Conservation (phyloP, 2,888 invertebrate species). For the Alcis repandata region DNA sequence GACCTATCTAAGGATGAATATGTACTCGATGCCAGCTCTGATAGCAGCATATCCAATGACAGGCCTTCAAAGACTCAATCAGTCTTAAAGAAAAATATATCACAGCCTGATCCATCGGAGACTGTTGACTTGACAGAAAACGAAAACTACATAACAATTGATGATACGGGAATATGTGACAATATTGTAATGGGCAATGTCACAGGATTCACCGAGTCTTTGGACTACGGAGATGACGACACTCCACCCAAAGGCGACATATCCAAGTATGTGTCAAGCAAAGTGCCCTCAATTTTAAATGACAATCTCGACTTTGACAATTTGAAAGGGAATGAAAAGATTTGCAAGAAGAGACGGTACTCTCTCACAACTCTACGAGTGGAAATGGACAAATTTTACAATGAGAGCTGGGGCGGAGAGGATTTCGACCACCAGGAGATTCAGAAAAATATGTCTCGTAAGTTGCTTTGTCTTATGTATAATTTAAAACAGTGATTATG, state of each 20-base stretch:
- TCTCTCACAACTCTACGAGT: constrained; percentile 75
- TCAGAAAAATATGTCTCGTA: constrained; percentile 89
- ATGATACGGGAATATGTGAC: constrained; percentile 63
- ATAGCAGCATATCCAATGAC: constrained; percentile 51
- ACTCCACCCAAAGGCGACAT: constrained; percentile 47
- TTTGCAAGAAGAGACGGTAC: constrained; percentile 68
- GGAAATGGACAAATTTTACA: constrained; percentile 89
- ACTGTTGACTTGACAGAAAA: constrained; percentile 70
- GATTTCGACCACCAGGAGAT: constrained; percentile 86
- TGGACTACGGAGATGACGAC: constrained; percentile 58
- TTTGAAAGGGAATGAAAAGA: constrained; percentile 73
- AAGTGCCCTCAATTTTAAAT: constrained; percentile 76
- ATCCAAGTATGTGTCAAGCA: constrained; percentile 74
- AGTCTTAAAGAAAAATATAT: constrained; percentile 38
- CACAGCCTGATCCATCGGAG: constrained; percentile 42
- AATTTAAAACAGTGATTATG: background rate
- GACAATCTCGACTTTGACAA: constrained; percentile 81
- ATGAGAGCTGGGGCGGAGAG: constrained; percentile 89
- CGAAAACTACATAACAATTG: constrained; percentile 51
- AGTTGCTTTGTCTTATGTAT: constrained; percentile 53
- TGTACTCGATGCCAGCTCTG: constrained; percentile 50
- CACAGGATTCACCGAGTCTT: constrained; percentile 67
- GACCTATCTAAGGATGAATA: constrained; percentile 27
- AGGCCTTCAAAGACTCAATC: constrained; percentile 43
- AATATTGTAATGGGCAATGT: constrained; percentile 79